Evolutionary conservation across 2,888 invertebrate species (phyloP).

Genomic region (Nematopogon swammerdamellus): DNA sequence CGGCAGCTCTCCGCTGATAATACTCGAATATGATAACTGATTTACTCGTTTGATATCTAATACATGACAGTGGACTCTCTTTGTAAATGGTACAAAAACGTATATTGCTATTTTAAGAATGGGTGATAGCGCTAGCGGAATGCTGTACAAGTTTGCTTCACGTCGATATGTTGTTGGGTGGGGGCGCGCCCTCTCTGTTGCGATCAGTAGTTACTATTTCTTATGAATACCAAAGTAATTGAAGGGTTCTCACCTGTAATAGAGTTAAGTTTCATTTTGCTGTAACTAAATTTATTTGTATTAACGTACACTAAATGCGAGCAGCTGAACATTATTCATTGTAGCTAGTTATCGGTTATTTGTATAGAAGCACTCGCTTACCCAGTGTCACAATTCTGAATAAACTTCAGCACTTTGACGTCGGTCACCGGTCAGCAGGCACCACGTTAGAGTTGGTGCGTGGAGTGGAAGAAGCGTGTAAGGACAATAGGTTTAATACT

Average conservation of each 20-base stretch:
- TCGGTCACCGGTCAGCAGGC: too few relatives aligned
- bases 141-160: constrained; percentile 36
- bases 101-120: constrained; percentile 40
- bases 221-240: constrained; percentile 52
- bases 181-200: background rate
- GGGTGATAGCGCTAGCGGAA: constrained; percentile 44
- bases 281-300: constrained; percentile 39
- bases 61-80: constrained; percentile 58
- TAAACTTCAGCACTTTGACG: constrained; percentile 6
- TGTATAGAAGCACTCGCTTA: background rate
- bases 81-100: constrained; percentile 49
- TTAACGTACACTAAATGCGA: constrained; percentile 49
- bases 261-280: constrained; percentile 39
- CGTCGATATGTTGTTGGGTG: background rate
- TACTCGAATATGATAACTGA: constrained; percentile 44
- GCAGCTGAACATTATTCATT: constrained; percentile 28
- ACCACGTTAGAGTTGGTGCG: too few relatives aligned
- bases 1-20: constrained; percentile 27
- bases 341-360: background rate
- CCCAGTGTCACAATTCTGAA: background rate
- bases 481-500: constrained; percentile 24
- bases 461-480: constrained; percentile 26
- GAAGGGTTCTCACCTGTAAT: constrained; percentile 42
- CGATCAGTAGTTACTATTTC: constrained; percentile 1
- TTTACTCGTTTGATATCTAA: constrained; percentile 13